Conservation (phyloP, 2,888 invertebrate species). For the Eupithecia centaureata region DNA sequence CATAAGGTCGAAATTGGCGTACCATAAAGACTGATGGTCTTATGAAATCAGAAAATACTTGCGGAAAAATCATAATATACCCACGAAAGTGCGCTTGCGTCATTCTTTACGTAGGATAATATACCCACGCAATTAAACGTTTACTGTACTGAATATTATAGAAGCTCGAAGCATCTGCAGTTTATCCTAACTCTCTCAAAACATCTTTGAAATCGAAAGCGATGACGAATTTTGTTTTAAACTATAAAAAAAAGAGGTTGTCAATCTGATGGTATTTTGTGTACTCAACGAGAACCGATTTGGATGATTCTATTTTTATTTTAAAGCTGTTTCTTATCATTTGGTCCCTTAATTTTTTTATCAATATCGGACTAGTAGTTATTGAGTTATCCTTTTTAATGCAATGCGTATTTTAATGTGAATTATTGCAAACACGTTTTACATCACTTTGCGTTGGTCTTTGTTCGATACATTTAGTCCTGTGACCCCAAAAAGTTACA, state of each 20-base stretch:
- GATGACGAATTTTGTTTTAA: no score
- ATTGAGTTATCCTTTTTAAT: no score
- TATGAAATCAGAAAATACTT: not conserved
- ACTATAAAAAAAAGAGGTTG: no score
- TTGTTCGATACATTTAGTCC: slow-evolving; percentile 17
- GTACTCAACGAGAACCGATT: no score
- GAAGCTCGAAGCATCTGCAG: not conserved
- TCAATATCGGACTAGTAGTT: no score
- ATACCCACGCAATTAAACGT: slow-evolving; percentile 3
- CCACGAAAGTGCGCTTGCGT: slow-evolving; percentile 9
- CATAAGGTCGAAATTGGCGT: not conserved
- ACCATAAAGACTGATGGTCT: not conserved
- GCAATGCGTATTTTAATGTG: not conserved
- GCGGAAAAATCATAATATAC: not conserved
- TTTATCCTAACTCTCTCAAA: not conserved
- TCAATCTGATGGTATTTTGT: no score
- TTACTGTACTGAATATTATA: not conserved
- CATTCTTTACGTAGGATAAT: slow-evolving; percentile 4
- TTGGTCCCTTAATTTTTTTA: no score
- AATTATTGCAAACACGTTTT: slow-evolving; percentile 19
- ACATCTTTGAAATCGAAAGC: not conserved
- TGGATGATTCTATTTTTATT: no score
- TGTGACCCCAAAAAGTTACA: slow-evolving; percentile 9
- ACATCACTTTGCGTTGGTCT: slow-evolving; percentile 13
- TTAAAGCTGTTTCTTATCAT: no score